Base-by-base conservation (phyloP, 2,888 invertebrate genomes). In the Thysanoteuthis rhombus region DNA sequence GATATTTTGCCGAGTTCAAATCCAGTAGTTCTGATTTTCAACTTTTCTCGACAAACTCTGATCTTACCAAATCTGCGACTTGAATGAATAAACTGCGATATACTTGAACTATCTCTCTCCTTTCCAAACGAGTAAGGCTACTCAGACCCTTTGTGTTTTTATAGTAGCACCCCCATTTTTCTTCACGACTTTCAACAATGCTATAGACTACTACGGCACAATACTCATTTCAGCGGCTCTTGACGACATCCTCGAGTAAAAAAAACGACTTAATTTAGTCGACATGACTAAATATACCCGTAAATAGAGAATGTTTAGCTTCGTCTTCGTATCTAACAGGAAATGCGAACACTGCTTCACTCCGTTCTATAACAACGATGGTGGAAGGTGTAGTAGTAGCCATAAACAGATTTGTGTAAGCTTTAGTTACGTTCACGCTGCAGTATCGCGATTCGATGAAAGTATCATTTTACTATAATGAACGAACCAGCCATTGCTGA, bases 401-500 rank as follows among this genome's bases (percentile, higher is more conserved):
- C 75, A n/a, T n/a, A 32, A 75, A 75, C n/a, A 75, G 75, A 75
- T 75, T 75, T 75, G 16, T 75, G n/a, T 75, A n/a, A 36, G 75
- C n/a, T 75, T 75, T 75, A n/a, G 75, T 75, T 75, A 16, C n/a
- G n/a, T 75, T 75, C 75, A 75, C 75, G 75, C 75, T 75, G 75
- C 75, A 75, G 52, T 52, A 52, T 52, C 52, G 52, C 52, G 52
- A 52, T 52, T 52, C 52, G 52, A 52, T 52, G 52, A 52, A 75
- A 75, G 12, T n/a, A n/a, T 75, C n/a, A 16, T n/a, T 75, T 75
- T 75, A 75, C n/a, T 52, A 52, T 52, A n/a, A 75, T 75, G n/a
- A 75, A 75, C 75, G n/a, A 75, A 75, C 75, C 75, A 75, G 75
- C 75, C 75, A 75, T 75, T 75, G 75, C n/a, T n/a, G 75, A n/a